phyloP scores from a whole-genome alignment of 2,113 vertebrate species.

The Aramus guarauna region DNA sequence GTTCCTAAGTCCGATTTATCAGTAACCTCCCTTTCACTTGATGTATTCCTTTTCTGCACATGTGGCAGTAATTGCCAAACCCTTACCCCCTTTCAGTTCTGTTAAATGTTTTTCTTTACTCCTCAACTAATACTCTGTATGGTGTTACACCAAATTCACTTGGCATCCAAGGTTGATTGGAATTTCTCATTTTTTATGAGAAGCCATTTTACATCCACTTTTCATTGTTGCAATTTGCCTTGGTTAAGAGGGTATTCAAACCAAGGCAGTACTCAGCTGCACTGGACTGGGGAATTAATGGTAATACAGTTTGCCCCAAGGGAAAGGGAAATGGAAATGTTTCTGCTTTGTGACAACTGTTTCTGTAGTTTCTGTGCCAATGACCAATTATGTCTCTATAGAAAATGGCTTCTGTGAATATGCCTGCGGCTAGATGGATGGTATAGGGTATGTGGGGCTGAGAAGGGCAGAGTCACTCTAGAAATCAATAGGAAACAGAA shows the following conservation, averaged over 20 bases:
- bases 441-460: neutral
- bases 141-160: constrained; percentile 8
- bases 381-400: constrained; percentile 25
- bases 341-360: constrained; percentile 6
- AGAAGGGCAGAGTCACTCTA: constrained; percentile 49
- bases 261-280: neutral
- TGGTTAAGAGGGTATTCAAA: neutral
- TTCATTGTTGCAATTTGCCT: neutral
- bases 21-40: neutral
- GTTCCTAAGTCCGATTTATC: neutral
- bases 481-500: constrained; percentile 51
- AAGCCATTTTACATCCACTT: neutral
- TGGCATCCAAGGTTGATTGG: neutral
- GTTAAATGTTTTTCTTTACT: neutral
- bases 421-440: constrained; percentile 44
- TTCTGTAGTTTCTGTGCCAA: constrained; percentile 46
- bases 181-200: neutral
- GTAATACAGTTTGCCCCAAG: neutral
- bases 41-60: neutral
- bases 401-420: constrained; percentile 31
- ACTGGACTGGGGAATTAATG: neutral
- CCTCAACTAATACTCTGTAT: neutral
- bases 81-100: neutral
- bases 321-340: constrained; percentile 15
- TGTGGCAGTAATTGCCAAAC: neutral